Conservation (phyloP, 2,888 invertebrate species). For the Leptinotarsa haldemani region DNA sequence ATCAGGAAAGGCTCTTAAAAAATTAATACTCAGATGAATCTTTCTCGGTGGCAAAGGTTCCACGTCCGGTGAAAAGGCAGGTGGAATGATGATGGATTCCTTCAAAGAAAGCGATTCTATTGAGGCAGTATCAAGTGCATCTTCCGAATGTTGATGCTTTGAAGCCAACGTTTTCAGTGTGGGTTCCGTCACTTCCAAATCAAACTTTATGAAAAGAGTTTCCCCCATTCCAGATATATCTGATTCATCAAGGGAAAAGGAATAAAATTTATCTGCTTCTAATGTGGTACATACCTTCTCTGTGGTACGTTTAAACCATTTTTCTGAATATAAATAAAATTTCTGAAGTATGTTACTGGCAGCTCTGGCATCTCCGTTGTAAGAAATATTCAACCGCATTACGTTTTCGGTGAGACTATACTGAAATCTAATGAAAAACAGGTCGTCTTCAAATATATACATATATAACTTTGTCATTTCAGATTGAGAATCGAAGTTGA, state of each 20-base stretch:
- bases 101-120: conserved; percentile 6
- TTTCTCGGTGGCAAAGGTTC: background rate
- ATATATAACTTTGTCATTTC: conserved; percentile 21
- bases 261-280: conserved; percentile 14
- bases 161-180: background rate
- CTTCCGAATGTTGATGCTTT: background rate
- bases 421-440: conserved; percentile 24
- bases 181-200: conserved; percentile 11
- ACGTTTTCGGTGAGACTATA: conserved; percentile 6
- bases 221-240: conserved; percentile 8
- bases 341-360: conserved; percentile 25
- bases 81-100: background rate
- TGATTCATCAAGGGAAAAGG: conserved; percentile 16
- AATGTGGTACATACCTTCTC: conserved; percentile 21
- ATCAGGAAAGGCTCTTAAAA: conserved; percentile 18
- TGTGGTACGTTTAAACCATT: conserved; percentile 12
- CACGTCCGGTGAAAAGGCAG: conserved; percentile 8
- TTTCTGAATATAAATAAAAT: conserved; percentile 21
- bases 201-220: conserved; percentile 12
- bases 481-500: conserved; percentile 1
- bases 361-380: conserved; percentile 18
- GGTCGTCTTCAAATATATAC: conserved; percentile 24
- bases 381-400: conserved; percentile 16
- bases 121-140: background rate
- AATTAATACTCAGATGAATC: conserved; percentile 16